Conservation (phyloP, 2,113 vertebrate species). For the Prochilodus magdalenae region DNA sequence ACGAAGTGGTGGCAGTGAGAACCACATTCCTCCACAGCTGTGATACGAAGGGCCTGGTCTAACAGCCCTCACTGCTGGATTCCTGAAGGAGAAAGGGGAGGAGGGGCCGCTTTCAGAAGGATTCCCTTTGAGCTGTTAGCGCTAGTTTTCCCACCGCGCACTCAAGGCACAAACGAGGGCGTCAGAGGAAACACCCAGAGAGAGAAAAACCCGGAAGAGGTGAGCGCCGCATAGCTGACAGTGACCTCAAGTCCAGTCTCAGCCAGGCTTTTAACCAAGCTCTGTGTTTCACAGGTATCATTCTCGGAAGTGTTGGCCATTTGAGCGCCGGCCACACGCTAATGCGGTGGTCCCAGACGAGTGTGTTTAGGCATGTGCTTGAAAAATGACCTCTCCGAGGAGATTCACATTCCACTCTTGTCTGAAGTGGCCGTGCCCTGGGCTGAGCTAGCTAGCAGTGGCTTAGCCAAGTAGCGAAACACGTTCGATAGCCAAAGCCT, state of each 20-base stretch:
- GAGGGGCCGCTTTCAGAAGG: background rate
- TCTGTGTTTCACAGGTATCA: slow-evolving; percentile 14
- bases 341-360: slow-evolving; percentile 23
- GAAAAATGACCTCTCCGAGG: slow-evolving; percentile 38
- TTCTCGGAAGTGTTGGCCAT: background rate
- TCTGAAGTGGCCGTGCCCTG: slow-evolving; percentile 47
- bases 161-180: background rate
- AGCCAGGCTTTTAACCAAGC: background rate
- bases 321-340: slow-evolving; percentile 8
- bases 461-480: slow-evolving; percentile 47
- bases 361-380: slow-evolving; percentile 38
- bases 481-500: slow-evolving; percentile 61
- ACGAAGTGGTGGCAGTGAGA: slow-evolving; percentile 42
- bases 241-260: background rate
- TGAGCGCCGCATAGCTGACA: background rate
- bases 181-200: slow-evolving; percentile 14
- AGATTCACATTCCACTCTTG: slow-evolving; percentile 35
- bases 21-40: slow-evolving; percentile 59
- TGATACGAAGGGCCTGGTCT: slow-evolving; percentile 15
- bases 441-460: slow-evolving; percentile 41
- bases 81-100: slow-evolving; percentile 2
- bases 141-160: slow-evolving; percentile 8
- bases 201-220: background rate
- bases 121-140: background rate
- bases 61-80: background rate